A percentile compares a stretch with the other conserved stretches of the same genome.
Evolutionary conservation across 1,140 invertebrate species (phyloP).

Genomic region (Drosophila carrolli): DNA sequence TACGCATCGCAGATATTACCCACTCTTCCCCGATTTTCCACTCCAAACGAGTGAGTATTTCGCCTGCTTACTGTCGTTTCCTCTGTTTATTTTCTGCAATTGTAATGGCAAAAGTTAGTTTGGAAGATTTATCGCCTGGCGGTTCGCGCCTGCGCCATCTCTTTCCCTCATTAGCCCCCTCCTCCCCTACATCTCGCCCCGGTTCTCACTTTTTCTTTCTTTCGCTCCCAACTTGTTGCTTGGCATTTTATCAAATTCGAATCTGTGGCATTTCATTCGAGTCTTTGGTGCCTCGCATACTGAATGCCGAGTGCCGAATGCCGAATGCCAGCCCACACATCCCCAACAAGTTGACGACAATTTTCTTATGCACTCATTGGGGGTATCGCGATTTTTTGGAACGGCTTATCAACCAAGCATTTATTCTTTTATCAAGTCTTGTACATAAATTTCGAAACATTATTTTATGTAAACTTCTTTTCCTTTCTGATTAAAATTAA

Average conservation of each 20-base stretch:
- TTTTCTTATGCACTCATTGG: constrained; percentile 7
- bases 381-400: background rate
- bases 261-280: constrained; percentile 76
- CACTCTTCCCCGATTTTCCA: background rate
- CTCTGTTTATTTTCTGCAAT: constrained; percentile 17
- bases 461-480: no score
- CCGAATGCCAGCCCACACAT: constrained; percentile 59
- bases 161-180: constrained; percentile 12
- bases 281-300: constrained; percentile 30
- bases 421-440: no score
- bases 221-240: constrained; percentile 62
- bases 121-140: constrained; percentile 29
- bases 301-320: constrained; percentile 15
- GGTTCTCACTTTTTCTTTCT: constrained; percentile 69
- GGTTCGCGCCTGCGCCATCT: constrained; percentile 16
- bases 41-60: constrained; percentile 5
- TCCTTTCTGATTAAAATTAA: no score
- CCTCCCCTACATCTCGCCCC: background rate
- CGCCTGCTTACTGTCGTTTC: constrained; percentile 27
- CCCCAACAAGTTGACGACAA: constrained; percentile 25
- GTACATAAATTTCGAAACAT: no score
- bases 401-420: no score
- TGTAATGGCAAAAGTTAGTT: constrained; percentile 27
- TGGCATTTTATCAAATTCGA: constrained; percentile 74
- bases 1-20: constrained; percentile 22